phyloP scores from a whole-genome alignment of 2,888 invertebrate genomes.

The Drosophila testacea region DNA sequence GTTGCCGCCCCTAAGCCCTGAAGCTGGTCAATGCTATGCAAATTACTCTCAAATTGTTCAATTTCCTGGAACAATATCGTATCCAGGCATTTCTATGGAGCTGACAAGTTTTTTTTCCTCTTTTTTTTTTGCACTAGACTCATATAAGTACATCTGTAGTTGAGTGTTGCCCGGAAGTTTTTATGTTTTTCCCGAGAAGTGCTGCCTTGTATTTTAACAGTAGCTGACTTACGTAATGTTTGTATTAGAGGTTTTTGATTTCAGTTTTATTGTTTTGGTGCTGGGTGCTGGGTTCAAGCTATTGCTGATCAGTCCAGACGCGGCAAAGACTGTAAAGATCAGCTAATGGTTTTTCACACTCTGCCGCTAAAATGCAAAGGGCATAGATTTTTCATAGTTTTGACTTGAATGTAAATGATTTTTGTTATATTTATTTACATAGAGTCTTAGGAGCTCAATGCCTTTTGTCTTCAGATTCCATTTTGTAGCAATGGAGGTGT shows the following conservation, averaged over 20 bases:
- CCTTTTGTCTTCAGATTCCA: slow-evolving; percentile 42
- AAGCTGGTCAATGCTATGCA: slow-evolving; percentile 56
- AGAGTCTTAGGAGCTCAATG: slow-evolving; percentile 35
- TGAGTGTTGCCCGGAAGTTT: slow-evolving; percentile 58
- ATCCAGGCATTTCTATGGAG: slow-evolving; percentile 7
- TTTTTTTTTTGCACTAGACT: slow-evolving; percentile 57
- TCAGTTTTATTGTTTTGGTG: slow-evolving; percentile 38
- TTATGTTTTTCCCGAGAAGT: slow-evolving; percentile 66
- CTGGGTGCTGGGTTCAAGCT: slow-evolving; percentile 5
- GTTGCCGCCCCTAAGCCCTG: slow-evolving; percentile 69
- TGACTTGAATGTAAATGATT: slow-evolving; percentile 60
- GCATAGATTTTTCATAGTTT: slow-evolving; percentile 10
- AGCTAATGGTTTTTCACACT: slow-evolving; percentile 74
- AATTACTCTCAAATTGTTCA: slow-evolving; percentile 76
- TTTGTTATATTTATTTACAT: slow-evolving; percentile 42
- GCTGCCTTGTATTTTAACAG: slow-evolving; percentile 52
- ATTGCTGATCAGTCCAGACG: slow-evolving; percentile 4
- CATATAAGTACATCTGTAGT: slow-evolving; percentile 6
- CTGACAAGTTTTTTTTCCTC: slow-evolving; percentile 8
- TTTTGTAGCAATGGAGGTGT: slow-evolving; percentile 46
- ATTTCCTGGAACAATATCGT: slow-evolving; percentile 64
- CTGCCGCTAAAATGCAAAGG: slow-evolving; percentile 71
- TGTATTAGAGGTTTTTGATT: slow-evolving; percentile 69
- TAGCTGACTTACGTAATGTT: slow-evolving; percentile 75
- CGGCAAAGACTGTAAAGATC: slow-evolving; percentile 38